A percentile compares a stretch with the other conserved stretches of the same genome.
These are phyloP conservation scores for Pantherophis guttatus DNA, from an alignment of 2,113 vertebrate species.

Conservation along the genomic window DNA sequence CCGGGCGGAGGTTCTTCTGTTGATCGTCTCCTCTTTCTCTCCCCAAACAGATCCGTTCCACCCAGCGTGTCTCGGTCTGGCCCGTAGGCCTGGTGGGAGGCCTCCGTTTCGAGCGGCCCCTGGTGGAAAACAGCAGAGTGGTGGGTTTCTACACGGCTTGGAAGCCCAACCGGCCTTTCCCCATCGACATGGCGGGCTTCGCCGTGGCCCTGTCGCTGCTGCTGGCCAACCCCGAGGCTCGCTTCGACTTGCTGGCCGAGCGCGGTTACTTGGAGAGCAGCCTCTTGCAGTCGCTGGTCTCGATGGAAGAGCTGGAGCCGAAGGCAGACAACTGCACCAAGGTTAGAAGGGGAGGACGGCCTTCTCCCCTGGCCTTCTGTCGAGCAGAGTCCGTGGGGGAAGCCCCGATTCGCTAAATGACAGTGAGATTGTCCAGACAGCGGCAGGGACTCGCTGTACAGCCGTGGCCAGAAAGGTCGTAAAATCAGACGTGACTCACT, in stretches of 20 bases:
- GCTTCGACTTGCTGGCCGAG: slow-evolving; percentile 80
- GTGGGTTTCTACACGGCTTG: slow-evolving; percentile 89
- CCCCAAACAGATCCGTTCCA: slow-evolving; percentile 81
- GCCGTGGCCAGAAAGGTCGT: too few relatives aligned
- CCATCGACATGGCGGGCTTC: slow-evolving; percentile 90
- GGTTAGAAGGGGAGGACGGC: slow-evolving; percentile 52
- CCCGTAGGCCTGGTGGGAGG: slow-evolving; percentile 89
- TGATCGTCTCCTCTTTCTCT: background rate
- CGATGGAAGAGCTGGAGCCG: slow-evolving; percentile 85
- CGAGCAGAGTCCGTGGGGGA: too few relatives aligned
- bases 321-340: slow-evolving; percentile 85
- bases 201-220: slow-evolving; percentile 81
- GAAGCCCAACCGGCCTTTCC: slow-evolving; percentile 86
- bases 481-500: too few relatives aligned
- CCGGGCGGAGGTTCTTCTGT: background rate
- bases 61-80: slow-evolving; percentile 85
- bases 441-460: too few relatives aligned
- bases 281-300: slow-evolving; percentile 80
- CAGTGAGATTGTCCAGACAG: rapidly evolving
- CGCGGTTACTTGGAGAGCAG: slow-evolving; percentile 90
- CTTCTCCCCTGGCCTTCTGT: too few relatives aligned
- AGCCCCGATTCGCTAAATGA: background rate
- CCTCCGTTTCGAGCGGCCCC: slow-evolving; percentile 85
- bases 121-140: slow-evolving; percentile 81
- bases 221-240: slow-evolving; percentile 75